Evolutionary conservation across 2,113 vertebrate genomes (phyloP).

Genomic region (Lamprologus speciosus): DNA sequence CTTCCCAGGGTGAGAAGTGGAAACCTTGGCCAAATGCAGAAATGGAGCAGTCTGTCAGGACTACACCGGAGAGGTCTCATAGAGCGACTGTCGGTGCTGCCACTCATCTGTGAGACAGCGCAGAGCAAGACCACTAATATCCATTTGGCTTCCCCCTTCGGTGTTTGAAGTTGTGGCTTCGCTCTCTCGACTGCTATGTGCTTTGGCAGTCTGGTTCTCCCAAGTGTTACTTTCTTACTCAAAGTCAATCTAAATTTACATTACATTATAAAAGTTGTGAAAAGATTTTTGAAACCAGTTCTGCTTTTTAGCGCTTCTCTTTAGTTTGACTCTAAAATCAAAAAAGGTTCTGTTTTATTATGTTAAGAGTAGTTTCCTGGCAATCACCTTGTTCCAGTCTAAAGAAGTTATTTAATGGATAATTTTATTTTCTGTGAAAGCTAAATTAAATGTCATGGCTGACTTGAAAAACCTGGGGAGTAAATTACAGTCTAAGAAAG

Average conservation of each 20-base stretch:
- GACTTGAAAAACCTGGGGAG: not conserved
- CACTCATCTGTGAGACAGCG: slow-evolving; percentile 4
- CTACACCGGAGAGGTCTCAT: not conserved
- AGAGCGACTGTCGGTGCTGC: slow-evolving; percentile 8
- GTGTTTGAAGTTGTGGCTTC: not conserved
- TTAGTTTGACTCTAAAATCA: not conserved
- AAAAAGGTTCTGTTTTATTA: not conserved
- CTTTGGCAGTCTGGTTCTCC: slow-evolving; percentile 12
- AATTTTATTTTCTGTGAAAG: not conserved
- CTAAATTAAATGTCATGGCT: not conserved
- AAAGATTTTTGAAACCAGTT: slow-evolving; percentile 11
- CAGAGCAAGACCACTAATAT: not conserved
- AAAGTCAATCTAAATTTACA: slow-evolving; percentile 9
- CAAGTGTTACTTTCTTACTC: slow-evolving; percentile 14
- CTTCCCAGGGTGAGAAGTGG: slow-evolving; percentile 56
- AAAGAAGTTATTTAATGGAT: not conserved
- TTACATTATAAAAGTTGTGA: not conserved
- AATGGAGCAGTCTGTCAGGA: slow-evolving; percentile 19
- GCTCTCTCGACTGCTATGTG: not conserved
- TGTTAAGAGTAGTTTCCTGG: not conserved
- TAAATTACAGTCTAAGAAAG: not conserved
- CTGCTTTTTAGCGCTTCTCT: not conserved
- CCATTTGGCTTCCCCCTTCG: not conserved
- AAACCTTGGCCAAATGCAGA: slow-evolving; percentile 26
- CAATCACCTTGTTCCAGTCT: not conserved